These are phyloP conservation scores for Trisateles emortualis DNA, from an alignment of 2,888 invertebrate species.

Conservation along the genomic window DNA sequence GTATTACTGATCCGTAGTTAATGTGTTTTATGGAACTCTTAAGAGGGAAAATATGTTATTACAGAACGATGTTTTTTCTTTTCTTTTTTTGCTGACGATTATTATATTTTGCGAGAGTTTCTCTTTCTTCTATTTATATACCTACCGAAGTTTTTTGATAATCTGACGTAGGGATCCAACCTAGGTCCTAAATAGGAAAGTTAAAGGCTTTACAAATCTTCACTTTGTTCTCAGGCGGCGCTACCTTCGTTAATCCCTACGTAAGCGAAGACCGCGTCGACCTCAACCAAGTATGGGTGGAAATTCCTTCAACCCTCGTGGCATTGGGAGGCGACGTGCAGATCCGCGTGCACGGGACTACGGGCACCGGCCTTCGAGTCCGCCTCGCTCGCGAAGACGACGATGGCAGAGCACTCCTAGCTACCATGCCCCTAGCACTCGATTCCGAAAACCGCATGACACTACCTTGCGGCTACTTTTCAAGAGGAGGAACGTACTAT, in stretches of 20 bases:
- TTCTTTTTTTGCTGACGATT: too few relatives aligned
- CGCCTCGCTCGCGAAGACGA: conserved; percentile 83
- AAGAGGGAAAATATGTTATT: too few relatives aligned
- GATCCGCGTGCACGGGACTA: conserved; percentile 88
- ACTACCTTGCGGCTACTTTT: conserved; percentile 91
- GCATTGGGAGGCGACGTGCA: conserved; percentile 93
- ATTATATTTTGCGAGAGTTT: too few relatives aligned
- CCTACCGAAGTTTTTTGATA: too few relatives aligned
- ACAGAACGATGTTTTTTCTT: too few relatives aligned
- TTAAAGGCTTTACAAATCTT: background rate
- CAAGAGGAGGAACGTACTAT: conserved; percentile 89
- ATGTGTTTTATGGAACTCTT: too few relatives aligned
- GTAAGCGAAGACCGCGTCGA: conserved; percentile 71
- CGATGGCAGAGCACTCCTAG: conserved; percentile 72
- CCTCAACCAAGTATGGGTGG: conserved; percentile 85
- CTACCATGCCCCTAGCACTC: conserved; percentile 81
- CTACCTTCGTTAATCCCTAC: conserved; percentile 75
- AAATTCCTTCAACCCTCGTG: conserved; percentile 91
- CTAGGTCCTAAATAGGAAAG: too few relatives aligned
- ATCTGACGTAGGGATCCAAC: too few relatives aligned
- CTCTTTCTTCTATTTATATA: too few relatives aligned
- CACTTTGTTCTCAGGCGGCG: conserved; percentile 66
- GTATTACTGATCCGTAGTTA: too few relatives aligned
- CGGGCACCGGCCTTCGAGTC: conserved; percentile 72
- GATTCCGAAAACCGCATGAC: conserved; percentile 83